A percentile compares a stretch with the other conserved stretches of the same genome.
These are phyloP conservation scores for Mesoligia furuncula DNA, from an alignment of 2,888 invertebrate species.

Conservation along the genomic window DNA sequence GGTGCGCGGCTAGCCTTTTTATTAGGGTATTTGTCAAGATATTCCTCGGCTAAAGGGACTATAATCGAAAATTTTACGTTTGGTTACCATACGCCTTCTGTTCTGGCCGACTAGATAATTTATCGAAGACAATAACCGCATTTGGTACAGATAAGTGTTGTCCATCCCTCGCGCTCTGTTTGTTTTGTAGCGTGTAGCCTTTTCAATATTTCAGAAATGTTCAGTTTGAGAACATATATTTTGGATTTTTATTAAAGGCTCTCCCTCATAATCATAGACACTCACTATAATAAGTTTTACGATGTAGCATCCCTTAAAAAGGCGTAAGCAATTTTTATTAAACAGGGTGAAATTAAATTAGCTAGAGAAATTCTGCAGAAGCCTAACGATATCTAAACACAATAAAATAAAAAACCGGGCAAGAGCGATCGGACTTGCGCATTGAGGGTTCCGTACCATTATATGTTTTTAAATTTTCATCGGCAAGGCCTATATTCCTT, in stretches of 20 bases:
- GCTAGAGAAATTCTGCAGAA: not conserved
- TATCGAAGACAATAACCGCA: constrained; percentile 67
- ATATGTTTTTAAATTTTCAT: too few relatives aligned
- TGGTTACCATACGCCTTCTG: constrained; percentile 83
- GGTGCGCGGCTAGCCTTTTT: constrained; percentile 87
- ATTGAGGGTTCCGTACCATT: too few relatives aligned
- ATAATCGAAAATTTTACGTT: constrained; percentile 88
- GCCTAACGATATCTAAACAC: not conserved
- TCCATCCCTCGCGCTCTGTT: constrained; percentile 36
- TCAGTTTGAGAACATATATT: not conserved
- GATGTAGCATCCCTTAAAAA: not conserved
- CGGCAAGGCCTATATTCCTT: too few relatives aligned
- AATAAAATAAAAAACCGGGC: not conserved
- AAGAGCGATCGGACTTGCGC: too few relatives aligned
- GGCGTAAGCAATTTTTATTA: not conserved
- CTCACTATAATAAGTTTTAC: not conserved
- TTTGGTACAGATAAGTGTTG: constrained; percentile 53
- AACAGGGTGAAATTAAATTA: not conserved
- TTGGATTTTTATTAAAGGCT: not conserved
- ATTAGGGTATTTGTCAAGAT: constrained; percentile 90
- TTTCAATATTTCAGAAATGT: not conserved
- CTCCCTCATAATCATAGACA: not conserved
- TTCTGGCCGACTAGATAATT: constrained; percentile 71
- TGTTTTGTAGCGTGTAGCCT: constrained; percentile 23
- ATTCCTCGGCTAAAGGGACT: constrained; percentile 84